Conservation (phyloP, 2,888 invertebrate genomes). For the Tanaodytes sp. region DNA sequence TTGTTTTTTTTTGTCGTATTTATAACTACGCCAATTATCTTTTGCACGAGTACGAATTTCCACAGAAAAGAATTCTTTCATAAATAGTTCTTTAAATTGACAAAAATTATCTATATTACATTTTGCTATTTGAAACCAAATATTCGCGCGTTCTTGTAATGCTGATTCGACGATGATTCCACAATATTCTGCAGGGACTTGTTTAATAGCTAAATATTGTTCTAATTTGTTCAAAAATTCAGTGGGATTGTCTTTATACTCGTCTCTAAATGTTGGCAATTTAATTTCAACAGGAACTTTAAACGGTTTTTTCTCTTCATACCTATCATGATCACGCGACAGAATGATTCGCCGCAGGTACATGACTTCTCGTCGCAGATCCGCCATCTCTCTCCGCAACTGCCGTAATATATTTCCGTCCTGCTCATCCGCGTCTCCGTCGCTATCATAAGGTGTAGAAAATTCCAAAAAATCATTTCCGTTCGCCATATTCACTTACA, state of each 20-base stretch:
- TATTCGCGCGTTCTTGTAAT: slow-evolving; percentile 8
- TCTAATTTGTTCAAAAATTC: slow-evolving; percentile 13
- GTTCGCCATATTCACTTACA: too few relatives aligned
- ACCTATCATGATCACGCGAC: too few relatives aligned
- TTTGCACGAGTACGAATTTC: slow-evolving; percentile 16
- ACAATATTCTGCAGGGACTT: not conserved
- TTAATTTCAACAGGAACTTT: slow-evolving; percentile 7
- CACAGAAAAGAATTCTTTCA: slow-evolving; percentile 12
- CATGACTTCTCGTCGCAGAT: too few relatives aligned
- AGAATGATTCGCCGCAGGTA: too few relatives aligned
- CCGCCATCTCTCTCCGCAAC: too few relatives aligned
- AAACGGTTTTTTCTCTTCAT: not conserved
- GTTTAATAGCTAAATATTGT: slow-evolving; percentile 7
- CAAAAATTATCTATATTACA: not conserved
- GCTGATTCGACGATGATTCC: slow-evolving; percentile 9
- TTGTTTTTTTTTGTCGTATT: not conserved
- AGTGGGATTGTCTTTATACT: not conserved
- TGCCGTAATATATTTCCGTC: too few relatives aligned
- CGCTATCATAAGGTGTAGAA: too few relatives aligned
- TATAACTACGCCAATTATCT: slow-evolving; percentile 13
- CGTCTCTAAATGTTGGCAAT: slow-evolving; percentile 6
- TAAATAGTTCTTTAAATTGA: slow-evolving; percentile 12
- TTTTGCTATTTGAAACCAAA: slow-evolving; percentile 13
- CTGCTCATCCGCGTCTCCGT: too few relatives aligned
- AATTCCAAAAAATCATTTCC: too few relatives aligned